Evolutionary conservation across 2,113 vertebrate genomes (phyloP), one percentile per base, ranked within the genome.

Genomic region (Cyrtonyx montezumae): DNA sequence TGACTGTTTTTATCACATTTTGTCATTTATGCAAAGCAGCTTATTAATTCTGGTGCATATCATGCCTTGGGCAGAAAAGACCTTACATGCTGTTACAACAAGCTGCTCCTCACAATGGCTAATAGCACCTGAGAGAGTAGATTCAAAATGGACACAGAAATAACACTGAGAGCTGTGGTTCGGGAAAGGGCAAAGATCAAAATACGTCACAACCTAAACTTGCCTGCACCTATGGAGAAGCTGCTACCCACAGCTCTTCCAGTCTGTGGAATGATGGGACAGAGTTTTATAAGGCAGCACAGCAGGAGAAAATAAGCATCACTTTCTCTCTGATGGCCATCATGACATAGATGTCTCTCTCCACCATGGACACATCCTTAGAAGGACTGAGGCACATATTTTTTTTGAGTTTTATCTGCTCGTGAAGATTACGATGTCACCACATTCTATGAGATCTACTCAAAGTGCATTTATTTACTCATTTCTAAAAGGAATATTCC

Each of bases 61-160:
- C 53, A 22, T 88, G 69, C 92, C 76, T 88, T 78, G 66, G 82
- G 83, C 61, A 83, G 76, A 73, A 80, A 77, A 92, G 51, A 43
- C 55, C 68, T 90, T 90, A 74, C 80, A 40, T 69, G 58, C 49
- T 43, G 65, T 84, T 43, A 56, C 34, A 70, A 70, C 76, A 95
- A 94, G 34, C 69, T 86, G 83, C 59, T 86, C 76, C 78, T 93
- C 66, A 43, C 42, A 86, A 78, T 94, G 30, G n/a, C 51, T 86
- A 70, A 74, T 43, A 63, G 13, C 32, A 30, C 83, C 76, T 80
- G 26, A 56, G 43, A 88, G 73, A 22, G 51, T 74, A n/a, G 75
- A 90, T 75, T 71, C 25, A 87, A 78, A 95, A 88, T 19, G 30
- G 63, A 51, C 63, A 30, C 55, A 17, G 30, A 85, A 85, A 79